A percentile compares a stretch with the other conserved stretches of the same genome.
These are phyloP conservation scores for Gastrophysa polygoni DNA, from an alignment of 2,888 invertebrate species.

Conservation along the genomic window DNA sequence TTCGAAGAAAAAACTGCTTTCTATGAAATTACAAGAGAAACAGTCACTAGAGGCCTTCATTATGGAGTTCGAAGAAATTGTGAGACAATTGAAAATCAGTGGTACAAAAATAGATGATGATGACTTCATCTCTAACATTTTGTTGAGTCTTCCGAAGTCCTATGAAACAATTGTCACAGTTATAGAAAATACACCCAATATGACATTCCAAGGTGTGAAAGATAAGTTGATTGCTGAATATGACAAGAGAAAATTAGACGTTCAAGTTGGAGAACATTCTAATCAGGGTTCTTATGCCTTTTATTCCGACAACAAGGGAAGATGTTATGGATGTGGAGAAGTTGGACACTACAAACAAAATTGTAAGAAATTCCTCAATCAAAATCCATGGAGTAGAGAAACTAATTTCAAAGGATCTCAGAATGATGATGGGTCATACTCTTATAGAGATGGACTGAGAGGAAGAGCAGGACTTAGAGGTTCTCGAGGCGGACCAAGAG, in stretches of 20 bases:
- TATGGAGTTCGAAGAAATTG: conserved; percentile 24
- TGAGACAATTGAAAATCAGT: conserved; percentile 22
- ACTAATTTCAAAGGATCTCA: too few species aligned
- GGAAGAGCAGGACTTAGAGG: too few species aligned
- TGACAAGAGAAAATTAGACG: conserved; percentile 1
- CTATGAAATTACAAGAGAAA: too few species aligned
- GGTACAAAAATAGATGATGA: conserved; percentile 24
- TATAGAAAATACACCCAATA: conserved; percentile 24
- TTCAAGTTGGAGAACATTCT: not conserved
- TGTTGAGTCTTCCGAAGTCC: conserved; percentile 26
- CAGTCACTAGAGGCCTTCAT: conserved; percentile 21
- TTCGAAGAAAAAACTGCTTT: conserved; percentile 26
- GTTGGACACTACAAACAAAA: conserved; percentile 1
- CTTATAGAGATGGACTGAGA: not conserved
- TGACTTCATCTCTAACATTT: conserved; percentile 23
- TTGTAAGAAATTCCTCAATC: not conserved
- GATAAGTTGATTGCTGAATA: conserved; percentile 6
- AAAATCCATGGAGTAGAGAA: not conserved
- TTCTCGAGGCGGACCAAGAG: not conserved
- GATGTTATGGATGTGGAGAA: conserved; percentile 19
- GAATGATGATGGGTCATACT: too few species aligned
- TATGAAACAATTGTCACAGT: conserved; percentile 31
- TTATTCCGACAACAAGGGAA: not conserved
- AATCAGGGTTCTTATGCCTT: not conserved
- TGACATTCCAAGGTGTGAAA: conserved; percentile 19